phyloP scores from a whole-genome alignment of 2,113 vertebrate species.

The Tinamus guttatus region DNA sequence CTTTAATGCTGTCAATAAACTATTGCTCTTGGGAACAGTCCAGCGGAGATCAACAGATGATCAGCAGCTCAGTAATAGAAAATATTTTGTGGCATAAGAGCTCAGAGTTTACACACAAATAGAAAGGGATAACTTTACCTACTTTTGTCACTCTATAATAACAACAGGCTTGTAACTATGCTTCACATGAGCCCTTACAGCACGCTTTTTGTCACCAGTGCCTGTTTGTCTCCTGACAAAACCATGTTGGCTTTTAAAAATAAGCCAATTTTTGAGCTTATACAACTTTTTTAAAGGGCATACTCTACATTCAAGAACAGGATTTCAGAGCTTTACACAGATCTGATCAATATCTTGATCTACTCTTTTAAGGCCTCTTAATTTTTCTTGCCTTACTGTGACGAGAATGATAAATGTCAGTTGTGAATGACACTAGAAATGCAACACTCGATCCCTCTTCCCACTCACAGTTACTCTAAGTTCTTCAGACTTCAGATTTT shows the following conservation, averaged over 20 bases:
- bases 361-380: not conserved
- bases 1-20: not conserved
- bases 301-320: not conserved
- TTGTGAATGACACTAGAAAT: not conserved
- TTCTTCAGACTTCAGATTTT: not conserved
- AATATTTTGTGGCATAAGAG: not conserved
- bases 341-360: conserved; percentile 48
- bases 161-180: not conserved
- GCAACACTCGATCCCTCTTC: not conserved
- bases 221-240: not conserved
- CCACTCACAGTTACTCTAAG: not conserved
- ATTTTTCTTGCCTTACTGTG: not conserved
- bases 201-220: not conserved
- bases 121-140: not conserved
- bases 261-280: conserved; percentile 17
- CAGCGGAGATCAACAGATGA: not conserved
- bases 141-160: not conserved
- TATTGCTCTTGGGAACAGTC: not conserved
- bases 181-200: not conserved
- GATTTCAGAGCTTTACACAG: not conserved
- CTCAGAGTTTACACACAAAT: not conserved
- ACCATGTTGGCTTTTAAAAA: not conserved
- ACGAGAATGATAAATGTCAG: conserved; percentile 50
- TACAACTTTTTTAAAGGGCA: conserved; percentile 17
- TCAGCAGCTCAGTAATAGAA: not conserved